Evolutionary conservation across 2,888 invertebrate genomes (phyloP).

Genomic region (Hecatera dysodea): DNA sequence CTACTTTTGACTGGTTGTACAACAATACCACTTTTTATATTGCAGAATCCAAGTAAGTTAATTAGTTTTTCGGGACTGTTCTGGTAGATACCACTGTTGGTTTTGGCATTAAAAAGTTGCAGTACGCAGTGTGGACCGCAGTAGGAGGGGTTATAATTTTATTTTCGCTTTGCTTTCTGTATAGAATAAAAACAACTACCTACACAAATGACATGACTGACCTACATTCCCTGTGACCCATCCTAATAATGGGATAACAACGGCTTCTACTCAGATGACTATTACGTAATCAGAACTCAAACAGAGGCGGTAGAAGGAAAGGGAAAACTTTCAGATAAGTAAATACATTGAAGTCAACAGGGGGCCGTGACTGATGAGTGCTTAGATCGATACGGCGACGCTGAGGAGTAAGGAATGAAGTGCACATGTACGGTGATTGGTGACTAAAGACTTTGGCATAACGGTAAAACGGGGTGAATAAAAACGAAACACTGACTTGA

Average conservation of each 20-base stretch:
- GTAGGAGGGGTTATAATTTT: no score
- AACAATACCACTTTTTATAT: no score
- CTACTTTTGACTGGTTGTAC: no score
- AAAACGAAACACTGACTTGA: no score
- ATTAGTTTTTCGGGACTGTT: no score
- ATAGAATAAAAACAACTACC: background rate
- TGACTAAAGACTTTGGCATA: no score
- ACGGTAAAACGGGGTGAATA: no score
- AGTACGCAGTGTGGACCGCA: no score
- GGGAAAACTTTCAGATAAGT: slow-evolving; percentile 38
- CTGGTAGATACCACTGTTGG: no score
- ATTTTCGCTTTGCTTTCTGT: background rate
- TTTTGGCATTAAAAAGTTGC: no score
- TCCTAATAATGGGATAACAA: slow-evolving; percentile 2
- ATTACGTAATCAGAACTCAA: slow-evolving; percentile 36
- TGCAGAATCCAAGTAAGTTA: no score
- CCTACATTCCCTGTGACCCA: slow-evolving; percentile 31
- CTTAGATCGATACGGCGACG: slow-evolving; percentile 32
- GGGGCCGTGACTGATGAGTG: slow-evolving; percentile 59
- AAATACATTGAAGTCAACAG: slow-evolving; percentile 57
- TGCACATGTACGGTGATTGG: background rate
- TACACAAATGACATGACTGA: background rate
- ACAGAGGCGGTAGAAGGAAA: slow-evolving; percentile 4
- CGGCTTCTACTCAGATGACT: slow-evolving; percentile 16
- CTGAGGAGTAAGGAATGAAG: slow-evolving; percentile 26